Conservation (phyloP, 53 echinoderm and acorn worm species). For the Paracentrotus lividus region DNA sequence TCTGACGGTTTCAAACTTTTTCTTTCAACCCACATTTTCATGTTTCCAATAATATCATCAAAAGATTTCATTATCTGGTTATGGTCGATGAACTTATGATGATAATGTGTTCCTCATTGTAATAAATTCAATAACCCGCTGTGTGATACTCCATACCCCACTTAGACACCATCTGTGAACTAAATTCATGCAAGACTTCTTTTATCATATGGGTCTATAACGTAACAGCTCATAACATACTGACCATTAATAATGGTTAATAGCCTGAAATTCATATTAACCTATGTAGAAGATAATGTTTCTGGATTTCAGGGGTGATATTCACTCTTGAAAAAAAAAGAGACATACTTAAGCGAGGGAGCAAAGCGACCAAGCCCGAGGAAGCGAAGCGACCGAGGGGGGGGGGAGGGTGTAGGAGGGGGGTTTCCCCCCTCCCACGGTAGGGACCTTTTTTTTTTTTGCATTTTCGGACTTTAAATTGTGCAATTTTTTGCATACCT, state of each 20-base stretch:
- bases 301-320: too few relatives aligned
- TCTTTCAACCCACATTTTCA: not conserved
- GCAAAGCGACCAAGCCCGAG: too few relatives aligned
- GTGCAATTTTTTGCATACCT: too few relatives aligned
- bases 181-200: slow-evolving; percentile 4
- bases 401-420: too few relatives aligned
- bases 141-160: not conserved
- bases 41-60: not conserved
- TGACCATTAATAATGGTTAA: not conserved
- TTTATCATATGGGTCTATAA: not conserved
- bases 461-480: too few relatives aligned
- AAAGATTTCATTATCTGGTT: not conserved
- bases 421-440: too few relatives aligned
- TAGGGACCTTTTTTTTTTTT: too few relatives aligned
- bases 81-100: not conserved
- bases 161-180: not conserved
- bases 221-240: not conserved
- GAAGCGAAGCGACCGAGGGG: too few relatives aligned
- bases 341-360: too few relatives aligned
- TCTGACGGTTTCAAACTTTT: not conserved
- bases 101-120: not conserved
- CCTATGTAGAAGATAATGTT: too few relatives aligned
- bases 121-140: not conserved
- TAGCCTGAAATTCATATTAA: too few relatives aligned
- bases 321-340: too few relatives aligned